Evolutionary conservation across 1,140 invertebrate genomes (phyloP).

Genomic region (Drosophila arawakana): DNA sequence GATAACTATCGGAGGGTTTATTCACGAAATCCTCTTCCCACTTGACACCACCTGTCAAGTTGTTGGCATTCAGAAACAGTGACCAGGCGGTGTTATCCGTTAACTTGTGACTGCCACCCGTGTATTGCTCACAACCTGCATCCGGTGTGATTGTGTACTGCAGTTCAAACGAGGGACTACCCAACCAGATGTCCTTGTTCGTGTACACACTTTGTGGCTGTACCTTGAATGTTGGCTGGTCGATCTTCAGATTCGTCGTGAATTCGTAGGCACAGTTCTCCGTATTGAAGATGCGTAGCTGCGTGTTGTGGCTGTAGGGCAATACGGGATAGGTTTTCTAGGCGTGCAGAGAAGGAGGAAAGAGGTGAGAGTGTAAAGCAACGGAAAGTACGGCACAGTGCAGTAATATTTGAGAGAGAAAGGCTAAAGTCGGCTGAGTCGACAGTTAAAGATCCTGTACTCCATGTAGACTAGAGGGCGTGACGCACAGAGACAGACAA

Average conservation of each 20-base stretch:
- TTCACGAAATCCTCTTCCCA: constrained; percentile 63
- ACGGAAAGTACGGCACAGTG: background rate
- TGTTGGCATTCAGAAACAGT: constrained; percentile 82
- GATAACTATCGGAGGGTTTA: constrained; percentile 74
- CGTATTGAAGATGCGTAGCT: constrained; percentile 90
- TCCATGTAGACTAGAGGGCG: no score
- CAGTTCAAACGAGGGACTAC: background rate
- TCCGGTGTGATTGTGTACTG: constrained; percentile 24
- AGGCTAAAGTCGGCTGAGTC: no score
- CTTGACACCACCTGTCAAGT: constrained; percentile 6
- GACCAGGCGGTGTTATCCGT: constrained; percentile 78
- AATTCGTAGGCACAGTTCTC: constrained; percentile 84
- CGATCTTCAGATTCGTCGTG: constrained; percentile 26
- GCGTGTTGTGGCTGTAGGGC: constrained; percentile 86
- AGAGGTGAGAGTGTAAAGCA: constrained; percentile 3
- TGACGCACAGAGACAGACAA: no score
- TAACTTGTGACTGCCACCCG: background rate
- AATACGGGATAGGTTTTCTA: constrained; percentile 88
- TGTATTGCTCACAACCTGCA: constrained; percentile 25
- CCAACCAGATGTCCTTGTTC: constrained; percentile 66
- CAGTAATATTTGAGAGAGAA: background rate
- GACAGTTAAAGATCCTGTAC: background rate
- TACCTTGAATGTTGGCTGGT: constrained; percentile 52
- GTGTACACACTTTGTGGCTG: constrained; percentile 67
- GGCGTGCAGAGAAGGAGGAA: background rate